Evolutionary conservation across 2,113 vertebrate species (phyloP), one percentile per base, ranked within the genome.

Genomic region (Spermophilus dauricus): DNA sequence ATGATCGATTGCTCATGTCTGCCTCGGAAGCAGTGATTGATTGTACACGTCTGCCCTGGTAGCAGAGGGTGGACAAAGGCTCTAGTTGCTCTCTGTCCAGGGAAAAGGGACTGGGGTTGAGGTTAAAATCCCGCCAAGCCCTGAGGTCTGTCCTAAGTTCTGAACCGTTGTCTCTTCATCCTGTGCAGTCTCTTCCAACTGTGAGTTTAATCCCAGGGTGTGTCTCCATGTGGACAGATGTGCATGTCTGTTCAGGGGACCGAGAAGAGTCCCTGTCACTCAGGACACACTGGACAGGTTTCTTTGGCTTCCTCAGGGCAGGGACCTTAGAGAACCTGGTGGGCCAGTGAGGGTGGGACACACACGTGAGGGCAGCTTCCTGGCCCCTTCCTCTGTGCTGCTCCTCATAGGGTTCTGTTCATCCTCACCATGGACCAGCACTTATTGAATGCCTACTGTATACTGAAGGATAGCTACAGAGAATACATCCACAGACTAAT

Each of bases 241-340:
- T 51, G 69, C 8, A 11, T 32, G 8, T 1, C 13, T 18, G 0
- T 0, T 0, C 12, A n/a, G 48, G 65, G 32, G 24, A 42, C 65
- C 4, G 8, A 75, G 11, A 58, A 58, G 45, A 1, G 22, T 75
- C 63, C 28, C 39, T 6, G n/a, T 9, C 3, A 1, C 61, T 84
- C 69, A 4, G 13, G n/a, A 10, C 48, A n/a, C 30, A 28, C 9
- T 1, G 16, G 24, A 24, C 1, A 2, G 17, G 30, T 87, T 51
- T 30, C 42, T 48, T 56, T 12, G 53, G 6, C 17, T 65, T 37
- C 2, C 34, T 65, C 34, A 6, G 32, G 51, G 58, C 4, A 17
- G 58, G n/a, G 12, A 69, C 65, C 11, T 69, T 69, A 5, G 65
- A 69, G 65, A 32, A 30, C 65, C 65, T 13, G 65, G 0, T 18